phyloP scores from a whole-genome alignment of 2,113 vertebrate genomes.

The Hyaena hyaena region DNA sequence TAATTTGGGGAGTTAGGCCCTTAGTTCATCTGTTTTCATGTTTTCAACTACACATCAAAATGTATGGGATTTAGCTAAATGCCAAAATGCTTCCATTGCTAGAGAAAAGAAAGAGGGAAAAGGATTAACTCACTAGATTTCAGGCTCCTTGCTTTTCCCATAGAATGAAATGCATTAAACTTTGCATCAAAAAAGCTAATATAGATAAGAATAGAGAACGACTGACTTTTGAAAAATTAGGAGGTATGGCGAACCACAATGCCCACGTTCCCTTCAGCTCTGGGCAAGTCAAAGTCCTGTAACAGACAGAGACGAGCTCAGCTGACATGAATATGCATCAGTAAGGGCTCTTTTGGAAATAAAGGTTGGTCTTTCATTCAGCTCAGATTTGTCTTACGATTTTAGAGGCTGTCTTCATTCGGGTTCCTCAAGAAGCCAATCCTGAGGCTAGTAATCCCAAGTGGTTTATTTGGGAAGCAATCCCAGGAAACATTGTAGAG shows the following conservation, averaged over 20 bases:
- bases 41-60: conserved; percentile 45
- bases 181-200: not conserved
- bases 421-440: not conserved
- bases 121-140: conserved; percentile 50
- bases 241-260: not conserved
- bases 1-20: not conserved
- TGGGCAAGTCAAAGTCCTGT: not conserved
- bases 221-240: conserved; percentile 6
- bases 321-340: not conserved
- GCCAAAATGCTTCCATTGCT: not conserved
- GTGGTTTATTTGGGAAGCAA: not conserved
- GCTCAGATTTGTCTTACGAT: not conserved
- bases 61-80: not conserved
- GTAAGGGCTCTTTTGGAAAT: not conserved
- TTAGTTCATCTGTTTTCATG: not conserved
- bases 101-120: not conserved
- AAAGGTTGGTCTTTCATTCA: not conserved
- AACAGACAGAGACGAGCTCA: not conserved
- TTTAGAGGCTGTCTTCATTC: not conserved
- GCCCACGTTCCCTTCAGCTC: not conserved
- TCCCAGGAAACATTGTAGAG: not conserved
- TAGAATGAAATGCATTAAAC: conserved; percentile 28
- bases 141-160: conserved; percentile 38
- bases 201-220: not conserved
- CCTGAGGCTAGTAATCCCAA: not conserved